Base-by-base conservation (phyloP, 2,113 vertebrate genomes). In the Ceyx margarethae region DNA sequence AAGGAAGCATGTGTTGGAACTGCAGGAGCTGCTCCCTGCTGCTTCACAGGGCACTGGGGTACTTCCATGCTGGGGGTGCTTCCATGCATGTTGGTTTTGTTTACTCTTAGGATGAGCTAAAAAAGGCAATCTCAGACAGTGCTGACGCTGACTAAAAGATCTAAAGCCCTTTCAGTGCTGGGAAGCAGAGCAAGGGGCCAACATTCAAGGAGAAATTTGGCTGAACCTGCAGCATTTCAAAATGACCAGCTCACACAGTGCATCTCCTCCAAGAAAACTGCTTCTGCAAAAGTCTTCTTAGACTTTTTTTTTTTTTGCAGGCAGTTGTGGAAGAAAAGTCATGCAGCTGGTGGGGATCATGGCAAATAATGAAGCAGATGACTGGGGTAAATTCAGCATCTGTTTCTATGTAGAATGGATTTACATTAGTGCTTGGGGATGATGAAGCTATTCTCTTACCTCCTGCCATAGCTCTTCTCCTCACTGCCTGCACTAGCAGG, bases 91-190 rank as follows among this genome's bases (percentile, higher is more conserved):
- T 79, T 85, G 58, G 31, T 35, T 89, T 54, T 83, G 37, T 71
- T 71, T 66, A 20, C 31, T 71, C 58, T 82, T 37, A 81, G 43
- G 91, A 84, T 25, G 13, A 85, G 42, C 53, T 82, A 37, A 66
- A 67, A 87, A 57, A 7, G 9, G 19, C n/a, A 56, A 2, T 81
- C 57, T 81, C 2, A 0, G 74, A 14, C 0, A 1, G 14, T 31
- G 29, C 43, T 79, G 58, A 45, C 53, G 50, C 15, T 21, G 62
- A 45, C 18, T 13, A 40, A 75, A 82, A 23, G 16, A n/a, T 81
- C 43, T 74, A n/a, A 50, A 71, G 35, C 46, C 10, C 18, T 13
- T 1, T 56, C 28, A 43, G 10, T 53, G 15, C 31, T 73, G 37
- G 42, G 50, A 83, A 66, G 21, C 35, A 12, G 23, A 90, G 40